phyloP scores from a whole-genome alignment of 23 tunicate species.

The Styela plicata region DNA sequence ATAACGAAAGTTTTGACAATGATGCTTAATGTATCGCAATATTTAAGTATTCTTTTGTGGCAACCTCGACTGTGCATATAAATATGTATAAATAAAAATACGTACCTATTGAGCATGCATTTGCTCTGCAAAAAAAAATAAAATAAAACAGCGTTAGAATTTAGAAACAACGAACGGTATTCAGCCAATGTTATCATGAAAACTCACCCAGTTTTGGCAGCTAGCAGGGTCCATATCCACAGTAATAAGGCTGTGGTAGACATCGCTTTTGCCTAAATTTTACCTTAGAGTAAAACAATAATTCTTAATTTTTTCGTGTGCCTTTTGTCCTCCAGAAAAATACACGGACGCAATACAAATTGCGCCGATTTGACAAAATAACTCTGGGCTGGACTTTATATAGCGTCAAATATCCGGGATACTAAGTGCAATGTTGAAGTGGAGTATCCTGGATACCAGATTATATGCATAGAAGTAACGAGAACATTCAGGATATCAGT shows the following conservation, averaged over 20 bases:
- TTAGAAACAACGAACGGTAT: too few species aligned
- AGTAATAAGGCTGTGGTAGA: constrained; percentile 73
- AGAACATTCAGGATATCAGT: too few species aligned
- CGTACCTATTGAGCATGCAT: constrained; percentile 60
- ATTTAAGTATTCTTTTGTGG: too few species aligned
- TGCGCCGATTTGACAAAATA: constrained; percentile 9
- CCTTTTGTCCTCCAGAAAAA: not conserved
- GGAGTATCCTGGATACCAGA: constrained; percentile 36
- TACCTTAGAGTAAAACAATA: not conserved
- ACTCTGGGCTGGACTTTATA: not conserved
- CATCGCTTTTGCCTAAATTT: constrained; percentile 29
- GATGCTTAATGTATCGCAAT: too few species aligned
- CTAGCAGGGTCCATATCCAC: constrained; percentile 76
- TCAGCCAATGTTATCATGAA: too few species aligned
- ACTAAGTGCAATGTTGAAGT: not conserved
- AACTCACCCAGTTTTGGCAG: constrained; percentile 79
- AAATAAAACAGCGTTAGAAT: too few species aligned
- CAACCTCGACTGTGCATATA: too few species aligned
- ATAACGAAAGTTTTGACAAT: too few species aligned
- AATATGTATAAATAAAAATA: not conserved
- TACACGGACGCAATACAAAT: not conserved
- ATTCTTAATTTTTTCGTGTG: not conserved
- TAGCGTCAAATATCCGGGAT: constrained; percentile 14
- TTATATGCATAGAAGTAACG: too few species aligned
- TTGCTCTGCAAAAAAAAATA: constrained; percentile 40